Evolutionary conservation across 2,797 vertebrate genomes (phyloP).

Genomic region (Champsocephalus gunnari): DNA sequence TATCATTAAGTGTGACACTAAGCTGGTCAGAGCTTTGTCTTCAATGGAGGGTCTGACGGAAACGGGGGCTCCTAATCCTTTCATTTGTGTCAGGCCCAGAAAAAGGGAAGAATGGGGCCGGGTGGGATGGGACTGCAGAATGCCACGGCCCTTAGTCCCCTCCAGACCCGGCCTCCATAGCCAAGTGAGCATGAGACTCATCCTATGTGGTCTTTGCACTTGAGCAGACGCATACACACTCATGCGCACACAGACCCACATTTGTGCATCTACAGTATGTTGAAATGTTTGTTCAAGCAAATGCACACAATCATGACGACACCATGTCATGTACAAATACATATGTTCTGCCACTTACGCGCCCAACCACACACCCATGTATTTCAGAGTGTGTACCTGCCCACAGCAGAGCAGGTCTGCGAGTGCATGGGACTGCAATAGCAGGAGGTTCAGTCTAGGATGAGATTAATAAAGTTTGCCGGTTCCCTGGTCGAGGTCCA

Average conservation of each 20-base stretch:
- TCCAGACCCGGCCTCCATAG: constrained; percentile 81
- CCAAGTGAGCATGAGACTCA: constrained; percentile 87
- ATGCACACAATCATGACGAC: not conserved
- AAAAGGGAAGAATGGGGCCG: constrained; percentile 89
- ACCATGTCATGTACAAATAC: not conserved
- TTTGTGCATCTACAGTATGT: constrained; percentile 38
- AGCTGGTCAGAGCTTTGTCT: constrained; percentile 93
- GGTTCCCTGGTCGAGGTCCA: constrained; percentile 77
- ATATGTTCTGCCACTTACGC: constrained; percentile 6
- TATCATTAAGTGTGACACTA: constrained; percentile 97
- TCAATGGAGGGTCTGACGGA: constrained; percentile 93
- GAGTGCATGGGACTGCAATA: constrained; percentile 42
- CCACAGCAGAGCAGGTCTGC: constrained; percentile 29
- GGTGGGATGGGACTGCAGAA: constrained; percentile 89
- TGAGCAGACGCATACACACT: constrained; percentile 51
- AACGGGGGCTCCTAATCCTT: constrained; percentile 98
- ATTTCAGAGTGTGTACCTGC: constrained; percentile 27
- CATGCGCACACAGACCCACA: constrained; percentile 22
- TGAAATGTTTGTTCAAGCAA: constrained; percentile 36
- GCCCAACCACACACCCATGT: not conserved
- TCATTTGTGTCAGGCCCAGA: constrained; percentile 97
- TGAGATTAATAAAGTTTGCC: constrained; percentile 81
- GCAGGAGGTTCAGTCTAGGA: constrained; percentile 65
- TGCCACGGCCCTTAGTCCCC: constrained; percentile 79
- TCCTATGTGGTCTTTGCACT: constrained; percentile 80